These are phyloP conservation scores for Lordiphosa stackelbergi DNA, from an alignment of 1,140 invertebrate species.

Conservation along the genomic window DNA sequence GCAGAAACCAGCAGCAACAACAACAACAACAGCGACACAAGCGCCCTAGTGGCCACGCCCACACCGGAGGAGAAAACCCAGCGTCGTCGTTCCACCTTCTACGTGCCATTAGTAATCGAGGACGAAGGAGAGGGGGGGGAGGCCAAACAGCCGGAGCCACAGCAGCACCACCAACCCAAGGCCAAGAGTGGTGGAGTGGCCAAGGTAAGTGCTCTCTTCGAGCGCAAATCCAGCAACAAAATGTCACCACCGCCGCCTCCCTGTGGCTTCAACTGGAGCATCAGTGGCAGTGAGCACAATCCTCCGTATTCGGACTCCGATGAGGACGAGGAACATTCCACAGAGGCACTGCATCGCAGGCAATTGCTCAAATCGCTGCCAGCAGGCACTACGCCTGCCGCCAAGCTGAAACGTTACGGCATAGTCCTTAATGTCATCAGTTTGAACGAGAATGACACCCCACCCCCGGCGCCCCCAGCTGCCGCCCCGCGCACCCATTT, in stretches of 20 bases:
- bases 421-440: constrained; percentile 73
- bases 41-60: constrained; percentile 19
- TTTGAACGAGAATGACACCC: constrained; percentile 21
- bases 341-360: constrained; percentile 39
- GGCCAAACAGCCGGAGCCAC: background rate
- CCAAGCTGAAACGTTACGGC: constrained; percentile 71
- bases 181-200: constrained; percentile 34
- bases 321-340: constrained; percentile 53
- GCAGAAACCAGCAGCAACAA: constrained; percentile 32
- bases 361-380: constrained; percentile 42
- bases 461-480: background rate
- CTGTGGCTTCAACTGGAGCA: constrained; percentile 76
- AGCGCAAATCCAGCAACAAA: constrained; percentile 35
- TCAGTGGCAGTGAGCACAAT: constrained; percentile 52
- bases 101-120: constrained; percentile 79
- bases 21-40: constrained; percentile 49
- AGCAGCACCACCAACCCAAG: constrained; percentile 17
- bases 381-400: constrained; percentile 16
- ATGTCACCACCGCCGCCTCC: constrained; percentile 55
- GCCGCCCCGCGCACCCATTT: constrained; percentile 58
- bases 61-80: constrained; percentile 68
- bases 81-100: constrained; percentile 80
- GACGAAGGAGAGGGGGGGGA: constrained; percentile 52
- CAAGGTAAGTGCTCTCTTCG: constrained; percentile 61
- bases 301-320: constrained; percentile 56